These are phyloP conservation scores for Corythaeola cristata DNA, from an alignment of 2,113 vertebrate genomes.

Conservation along the genomic window DNA sequence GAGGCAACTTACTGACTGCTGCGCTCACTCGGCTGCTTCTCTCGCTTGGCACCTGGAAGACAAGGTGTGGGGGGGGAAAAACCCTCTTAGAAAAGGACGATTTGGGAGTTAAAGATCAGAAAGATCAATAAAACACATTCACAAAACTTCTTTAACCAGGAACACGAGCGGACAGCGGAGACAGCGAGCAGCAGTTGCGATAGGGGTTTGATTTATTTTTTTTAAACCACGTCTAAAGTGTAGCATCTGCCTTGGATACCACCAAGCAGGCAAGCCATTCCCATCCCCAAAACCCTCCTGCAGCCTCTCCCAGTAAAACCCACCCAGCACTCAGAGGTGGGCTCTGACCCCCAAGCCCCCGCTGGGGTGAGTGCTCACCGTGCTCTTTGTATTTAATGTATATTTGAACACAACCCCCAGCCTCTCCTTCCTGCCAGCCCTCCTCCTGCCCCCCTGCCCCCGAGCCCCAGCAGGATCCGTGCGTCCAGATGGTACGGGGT, in stretches of 20 bases:
- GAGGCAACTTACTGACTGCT: constrained; percentile 66
- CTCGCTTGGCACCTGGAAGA: constrained; percentile 47
- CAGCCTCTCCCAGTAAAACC: not conserved
- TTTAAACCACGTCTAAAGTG: accelerated
- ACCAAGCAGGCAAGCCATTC: not conserved
- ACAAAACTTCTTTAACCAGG: not conserved
- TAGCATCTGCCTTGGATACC: not conserved
- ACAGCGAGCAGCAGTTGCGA: accelerated
- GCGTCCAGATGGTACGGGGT: accelerated
- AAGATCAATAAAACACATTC: not conserved
- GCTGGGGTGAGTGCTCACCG: not conserved
- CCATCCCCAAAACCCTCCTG: not conserved
- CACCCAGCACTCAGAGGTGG: not conserved
- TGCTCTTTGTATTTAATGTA: accelerated
- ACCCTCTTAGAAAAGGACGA: not conserved
- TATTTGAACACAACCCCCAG: not conserved
- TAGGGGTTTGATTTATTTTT: not conserved
- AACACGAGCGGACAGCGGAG: accelerated
- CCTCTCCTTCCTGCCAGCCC: not conserved
- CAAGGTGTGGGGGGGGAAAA: not conserved
- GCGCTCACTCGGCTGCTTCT: not conserved
- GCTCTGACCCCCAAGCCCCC: not conserved
- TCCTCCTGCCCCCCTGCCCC: not conserved
- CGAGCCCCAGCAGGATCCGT: not conserved
- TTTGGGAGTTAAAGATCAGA: not conserved